Evolutionary conservation across 1,140 invertebrate species (phyloP), one percentile per base, ranked within the genome.

Genomic region (Chironomus tepperi): DNA sequence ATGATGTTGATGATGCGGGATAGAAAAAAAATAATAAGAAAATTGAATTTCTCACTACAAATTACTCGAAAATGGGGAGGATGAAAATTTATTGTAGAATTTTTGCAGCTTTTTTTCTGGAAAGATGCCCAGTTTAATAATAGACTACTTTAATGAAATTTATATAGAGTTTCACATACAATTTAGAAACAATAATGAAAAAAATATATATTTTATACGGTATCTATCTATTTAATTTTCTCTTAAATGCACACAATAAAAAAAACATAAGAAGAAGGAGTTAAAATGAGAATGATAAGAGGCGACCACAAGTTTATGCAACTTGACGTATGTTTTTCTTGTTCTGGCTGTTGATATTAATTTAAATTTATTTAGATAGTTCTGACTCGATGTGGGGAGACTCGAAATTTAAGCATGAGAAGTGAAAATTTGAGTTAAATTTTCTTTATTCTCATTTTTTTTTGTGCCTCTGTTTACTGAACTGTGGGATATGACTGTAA

Each of bases 111-210:
- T 57, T 10, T 57, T 57, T 57, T 10, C 65, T 70, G 65, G 65
- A 70, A 70, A 70, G 65, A 70, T 70, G 65, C 65, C 65, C 65
- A 70, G 18, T 70, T 70, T 70, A 70, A 70, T 70, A 21, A 18
- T 70, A 70, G n/a, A 21, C 16, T 21, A 70, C 65, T 70, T 2
- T 21, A 70, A 70, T 57, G 47, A 57, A 57, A 57, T 57, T 57
- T 57, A 57, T 57, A 70, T 16, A 70, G 19, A 70, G 19, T 70
- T 70, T 70, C 65, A 70, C 65, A 70, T 70, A 21, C 65, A 70
- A 19, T 70, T 70, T 70, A 57, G 47, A 57, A 57, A 57, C 7
- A 57, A 57, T 57, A 57, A 34, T 34, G 24, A 34, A 34, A 34
- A 34, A 57, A 57, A 57, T 57, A n/a, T n/a, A n/a, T n/a, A 34